phyloP scores from a whole-genome alignment of 2,888 invertebrate genomes.

The Strigamia maritima region DNA sequence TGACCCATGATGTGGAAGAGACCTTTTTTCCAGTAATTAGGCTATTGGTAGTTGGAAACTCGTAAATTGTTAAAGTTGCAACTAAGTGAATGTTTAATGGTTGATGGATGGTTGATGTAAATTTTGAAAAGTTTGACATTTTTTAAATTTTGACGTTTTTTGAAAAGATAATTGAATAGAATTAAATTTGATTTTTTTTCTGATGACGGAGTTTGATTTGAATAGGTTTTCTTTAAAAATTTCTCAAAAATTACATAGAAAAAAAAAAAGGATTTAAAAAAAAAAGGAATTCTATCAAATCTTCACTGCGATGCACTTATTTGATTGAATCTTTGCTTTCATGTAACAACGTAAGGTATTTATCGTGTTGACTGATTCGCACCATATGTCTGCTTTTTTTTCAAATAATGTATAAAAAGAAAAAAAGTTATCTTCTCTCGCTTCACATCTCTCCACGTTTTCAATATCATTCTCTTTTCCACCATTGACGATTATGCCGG shows the following conservation, averaged over 20 bases:
- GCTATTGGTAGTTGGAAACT: background rate
- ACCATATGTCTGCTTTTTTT: constrained; percentile 7
- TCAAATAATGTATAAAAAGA: background rate
- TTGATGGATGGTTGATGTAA: no score
- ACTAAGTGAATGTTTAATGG: background rate
- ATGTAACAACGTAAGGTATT: constrained; percentile 26
- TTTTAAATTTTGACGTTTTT: background rate
- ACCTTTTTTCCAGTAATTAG: background rate
- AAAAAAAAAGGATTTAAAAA: background rate
- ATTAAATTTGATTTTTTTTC: background rate
- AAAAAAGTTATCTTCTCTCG: constrained; percentile 6
- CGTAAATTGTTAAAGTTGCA: background rate
- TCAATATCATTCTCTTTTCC: constrained; percentile 24
- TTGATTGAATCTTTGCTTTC: background rate
- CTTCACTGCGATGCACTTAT: background rate
- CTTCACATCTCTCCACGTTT: constrained; percentile 16
- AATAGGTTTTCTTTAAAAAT: background rate
- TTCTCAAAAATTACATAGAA: background rate
- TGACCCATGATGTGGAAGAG: background rate
- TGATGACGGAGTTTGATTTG: background rate
- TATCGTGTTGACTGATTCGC: constrained; percentile 34
- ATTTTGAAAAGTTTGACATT: background rate
- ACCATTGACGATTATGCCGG: constrained; percentile 22
- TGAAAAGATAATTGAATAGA: background rate
- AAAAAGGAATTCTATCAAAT: background rate